Evolutionary conservation across 2,797 vertebrate genomes (phyloP), one percentile per base, ranked within the genome.

Genomic region (Catamblyrhynchus diadema): DNA sequence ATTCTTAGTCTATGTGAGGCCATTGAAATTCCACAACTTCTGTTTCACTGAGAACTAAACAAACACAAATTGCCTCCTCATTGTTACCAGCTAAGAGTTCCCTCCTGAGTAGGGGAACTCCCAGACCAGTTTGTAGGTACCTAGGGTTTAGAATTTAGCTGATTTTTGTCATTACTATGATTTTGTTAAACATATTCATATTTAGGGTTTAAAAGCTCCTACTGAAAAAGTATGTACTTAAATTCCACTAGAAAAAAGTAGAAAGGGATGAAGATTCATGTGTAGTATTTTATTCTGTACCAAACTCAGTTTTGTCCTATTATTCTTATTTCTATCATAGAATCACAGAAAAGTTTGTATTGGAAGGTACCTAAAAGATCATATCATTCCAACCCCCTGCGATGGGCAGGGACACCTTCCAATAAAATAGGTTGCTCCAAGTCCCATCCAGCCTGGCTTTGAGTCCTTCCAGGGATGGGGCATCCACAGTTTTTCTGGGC

Each of bases 381-480:
- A 24, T 23, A 33, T 41, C 1, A 0, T 59, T 51, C 12, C 22
- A 78, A 4, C 2, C 3, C 20, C 21, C 39, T 59, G 25, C 30
- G 18, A 51, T 20, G 7, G 28, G 8, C 30, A 83, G 22, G 30
- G 16, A 41, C 11, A 59, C 13, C 25, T 65, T 65, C 13, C 22
- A 41, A 12, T 47, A n/a, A 7, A 17, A 6, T 12, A 65, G 24
- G 30, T 17, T 78, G 25, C 12, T 51, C 37, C 39, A 30, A 39
- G 25, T 3, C 25, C 21, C 25, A 39, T 77, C n/a, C 65, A 59
- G 9, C 19, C 25, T 51, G 18, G 21, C 18, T 15, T 51, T 65
- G 39, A 27, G 33, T 32, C 8, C 4, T 39, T 44, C 5, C 28
- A 77, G 45, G 44, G 39, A 45, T 35, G 25, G 12, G 25, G 11